Base-by-base conservation (phyloP, 2,888 invertebrate species). In the Hermodice carunculata region DNA sequence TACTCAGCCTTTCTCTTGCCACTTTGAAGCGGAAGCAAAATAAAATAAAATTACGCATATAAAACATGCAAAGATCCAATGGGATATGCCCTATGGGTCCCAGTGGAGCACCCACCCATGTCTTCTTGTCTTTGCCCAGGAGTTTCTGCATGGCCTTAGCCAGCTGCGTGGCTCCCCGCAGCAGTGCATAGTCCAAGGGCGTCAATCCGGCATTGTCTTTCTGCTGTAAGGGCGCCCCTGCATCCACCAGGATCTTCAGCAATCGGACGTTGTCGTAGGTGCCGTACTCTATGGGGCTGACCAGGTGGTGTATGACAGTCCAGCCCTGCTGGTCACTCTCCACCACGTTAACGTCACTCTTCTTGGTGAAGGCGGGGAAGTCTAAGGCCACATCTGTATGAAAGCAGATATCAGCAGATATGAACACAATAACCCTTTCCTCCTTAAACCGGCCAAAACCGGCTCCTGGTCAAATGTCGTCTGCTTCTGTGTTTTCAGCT, bases 221-320 rank as follows among this genome's bases (percentile, higher is more conserved):
- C 19, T 68, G 71, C 22, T 76, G 72, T 6, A 86, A 61, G 4
- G 80, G 77, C 0, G 85, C 84, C 4, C 83, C 85, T 19, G 77
- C 76, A 59, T 80, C 78, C 17, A 71, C 70, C 24, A 87, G 74
- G 11, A 86, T 69, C 62, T 78, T 78, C 52, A 87, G 74, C 28
- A 87, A 76, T 32, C 81, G 78, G 19, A 81, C 79, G 66, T 83
- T 84, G 64, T 86, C 84, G 66, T 81, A 87, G n/a, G 84, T 81
- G n/a, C 66, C 86, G 42, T 78, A 77, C 1, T 78, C 77, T 3
- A 85, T 70, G 1, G 87, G 84, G 37, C 73, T 77, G 32, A 86
- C 83, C 22, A 85, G 75, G 67, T 86, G 81, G 67, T 86, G 86
- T 19, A 86, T 64, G 1, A 82, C 82, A 1, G 85, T 85, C 79